These are phyloP conservation scores for Achroia grisella DNA, from an alignment of 1,140 invertebrate species.

Conservation along the genomic window DNA sequence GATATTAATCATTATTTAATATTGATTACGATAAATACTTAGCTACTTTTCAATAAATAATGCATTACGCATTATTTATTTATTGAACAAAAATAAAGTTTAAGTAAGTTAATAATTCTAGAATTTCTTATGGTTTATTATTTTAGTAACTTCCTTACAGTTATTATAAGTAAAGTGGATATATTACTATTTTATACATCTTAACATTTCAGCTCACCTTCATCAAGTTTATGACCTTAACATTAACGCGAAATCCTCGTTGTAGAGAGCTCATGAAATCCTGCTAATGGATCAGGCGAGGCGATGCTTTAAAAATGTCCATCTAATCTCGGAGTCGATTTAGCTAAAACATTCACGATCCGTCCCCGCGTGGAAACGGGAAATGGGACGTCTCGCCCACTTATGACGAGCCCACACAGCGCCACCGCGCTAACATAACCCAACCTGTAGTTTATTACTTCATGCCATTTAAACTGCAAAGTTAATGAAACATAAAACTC, in stretches of 20 bases:
- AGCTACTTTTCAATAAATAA: too few species aligned
- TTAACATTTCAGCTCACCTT: slow-evolving; percentile 23
- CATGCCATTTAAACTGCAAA: neutral
- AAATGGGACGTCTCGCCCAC: slow-evolving; percentile 56
- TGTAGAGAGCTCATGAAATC: slow-evolving; percentile 52
- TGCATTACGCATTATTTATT: too few species aligned
- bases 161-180: neutral
- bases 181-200: slow-evolving; percentile 9
- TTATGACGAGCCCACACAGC: slow-evolving; percentile 33
- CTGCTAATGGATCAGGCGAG: slow-evolving; percentile 63
- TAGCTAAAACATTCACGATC: slow-evolving; percentile 62
- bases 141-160: too few species aligned
- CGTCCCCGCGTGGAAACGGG: slow-evolving; percentile 45
- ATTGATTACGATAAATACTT: too few species aligned
- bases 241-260: slow-evolving; percentile 45
- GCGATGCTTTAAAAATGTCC: slow-evolving; percentile 65
- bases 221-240: slow-evolving; percentile 43
- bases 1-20: too few species aligned
- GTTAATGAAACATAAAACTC: neutral
- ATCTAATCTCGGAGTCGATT: slow-evolving; percentile 61
- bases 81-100: too few species aligned
- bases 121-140: too few species aligned
- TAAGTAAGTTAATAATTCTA: too few species aligned
- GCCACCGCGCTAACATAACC: neutral
- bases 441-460: neutral